These are phyloP conservation scores for Tachystola acroxantha DNA, from an alignment of 2,888 invertebrate genomes.

Conservation along the genomic window DNA sequence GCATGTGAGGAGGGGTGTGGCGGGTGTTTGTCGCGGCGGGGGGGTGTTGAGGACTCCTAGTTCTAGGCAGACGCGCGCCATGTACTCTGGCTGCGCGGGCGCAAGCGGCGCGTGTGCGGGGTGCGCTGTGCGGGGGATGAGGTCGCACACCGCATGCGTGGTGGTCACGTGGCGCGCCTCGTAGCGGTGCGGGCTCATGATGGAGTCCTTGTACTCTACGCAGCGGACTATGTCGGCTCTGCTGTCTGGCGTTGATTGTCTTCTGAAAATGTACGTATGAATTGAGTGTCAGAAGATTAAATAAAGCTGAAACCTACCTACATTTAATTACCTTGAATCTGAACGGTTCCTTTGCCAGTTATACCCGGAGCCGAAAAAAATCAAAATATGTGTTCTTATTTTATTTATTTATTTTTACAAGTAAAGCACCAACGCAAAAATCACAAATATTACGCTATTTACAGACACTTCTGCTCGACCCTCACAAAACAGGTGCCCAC, in stretches of 20 bases:
- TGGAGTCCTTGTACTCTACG: slow-evolving; percentile 58
- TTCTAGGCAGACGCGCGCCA: slow-evolving; percentile 77
- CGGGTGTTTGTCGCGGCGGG: slow-evolving; percentile 22
- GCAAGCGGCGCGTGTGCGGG: slow-evolving; percentile 14
- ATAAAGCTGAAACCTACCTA: no score
- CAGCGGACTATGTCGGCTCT: slow-evolving; percentile 70
- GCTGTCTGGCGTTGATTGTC: slow-evolving; percentile 55
- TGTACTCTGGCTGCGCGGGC: slow-evolving; percentile 37
- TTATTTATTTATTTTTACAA: no score
- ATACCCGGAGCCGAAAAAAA: no score
- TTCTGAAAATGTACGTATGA: no score
- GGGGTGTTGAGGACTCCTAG: slow-evolving; percentile 56
- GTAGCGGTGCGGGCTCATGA: slow-evolving; percentile 41
- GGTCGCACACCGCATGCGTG: slow-evolving; percentile 57
- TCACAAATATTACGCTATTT: no score
- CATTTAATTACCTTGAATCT: no score
- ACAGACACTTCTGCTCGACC: no score
- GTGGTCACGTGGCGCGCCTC: slow-evolving; percentile 29
- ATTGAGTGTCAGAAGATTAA: no score
- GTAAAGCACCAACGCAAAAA: no score
- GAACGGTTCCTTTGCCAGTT: no score
- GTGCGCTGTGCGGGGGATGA: slow-evolving; percentile 43
- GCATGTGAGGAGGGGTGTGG: slow-evolving; percentile 44
- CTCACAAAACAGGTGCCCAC: no score
- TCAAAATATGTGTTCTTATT: no score